Base-by-base conservation (phyloP, 2,797 vertebrate species). In the Crax fasciolata region DNA sequence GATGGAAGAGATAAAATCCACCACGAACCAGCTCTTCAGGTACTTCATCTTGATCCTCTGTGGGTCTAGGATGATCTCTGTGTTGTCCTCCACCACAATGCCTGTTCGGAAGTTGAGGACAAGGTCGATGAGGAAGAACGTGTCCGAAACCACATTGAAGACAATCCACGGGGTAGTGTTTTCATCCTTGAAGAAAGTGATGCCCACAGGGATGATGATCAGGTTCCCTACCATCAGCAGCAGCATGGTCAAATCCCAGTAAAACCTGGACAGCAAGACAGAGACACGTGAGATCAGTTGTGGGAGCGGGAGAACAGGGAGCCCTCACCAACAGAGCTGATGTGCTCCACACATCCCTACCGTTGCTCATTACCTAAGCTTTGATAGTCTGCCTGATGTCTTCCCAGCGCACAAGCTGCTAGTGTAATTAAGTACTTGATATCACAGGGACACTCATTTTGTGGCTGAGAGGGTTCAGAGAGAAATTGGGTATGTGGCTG, bases 181-280 rank as follows among this genome's bases (percentile, higher is more conserved):
- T 96, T 99, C 99, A 5, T 99, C 99, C 96, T 99, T 99, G 98
- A 99, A 99, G 98, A 99, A 99, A 10, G 99, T 99, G 98, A 99
- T 99, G 97, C 99, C 99, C 94, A 99, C 99, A 0, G 99, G 99
- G 92, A 99, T 99, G 97, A 99, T 99, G 98, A 99, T 99, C 96
- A 99, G 98, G 98, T 99, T 99, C 68, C 99, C 99, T 91, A 99
- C 99, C 99, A 99, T 99, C 96, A 99, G 98, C 81, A 99, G 98
- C 96, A 99, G 98, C 99, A 99, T 99, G 93, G 99, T 99, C 97
- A 99, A 98, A 98, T 99, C 99, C 99, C 99, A 99, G 85, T 99
- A 99, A 98, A 99, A 99, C 98, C 99, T 99, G 96, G 54, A 95
- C 71, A 78, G 91, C 61, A 79, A 97, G 89, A 98, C 43, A 95